Evolutionary conservation across 2,113 vertebrate genomes (phyloP).

Genomic region (Rhegmatorhina hoffmannsi): DNA sequence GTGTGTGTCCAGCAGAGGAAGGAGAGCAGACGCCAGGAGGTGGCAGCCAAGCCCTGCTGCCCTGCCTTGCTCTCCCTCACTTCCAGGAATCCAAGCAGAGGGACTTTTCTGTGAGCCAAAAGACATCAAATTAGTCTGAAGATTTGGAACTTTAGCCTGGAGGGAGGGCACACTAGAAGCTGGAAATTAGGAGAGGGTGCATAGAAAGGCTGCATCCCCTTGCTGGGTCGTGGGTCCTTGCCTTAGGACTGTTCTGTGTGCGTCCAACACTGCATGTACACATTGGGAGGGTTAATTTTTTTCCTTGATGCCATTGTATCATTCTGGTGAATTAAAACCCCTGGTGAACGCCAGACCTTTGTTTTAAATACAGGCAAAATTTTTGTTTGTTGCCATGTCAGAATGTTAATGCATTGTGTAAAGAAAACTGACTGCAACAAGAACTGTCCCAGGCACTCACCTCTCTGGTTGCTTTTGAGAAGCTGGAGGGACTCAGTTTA

Average conservation of each 20-base stretch:
- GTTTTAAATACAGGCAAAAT: neutral
- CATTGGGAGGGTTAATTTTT: neutral
- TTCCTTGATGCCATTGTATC: neutral
- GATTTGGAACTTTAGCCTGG: neutral
- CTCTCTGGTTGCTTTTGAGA: neutral
- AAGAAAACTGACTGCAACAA: neutral
- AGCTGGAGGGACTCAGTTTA: neutral
- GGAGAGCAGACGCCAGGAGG: slow-evolving; percentile 20
- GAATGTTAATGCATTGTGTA: neutral
- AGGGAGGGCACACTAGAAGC: neutral
- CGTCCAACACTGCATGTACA: rapidly evolving
- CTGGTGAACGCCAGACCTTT: neutral
- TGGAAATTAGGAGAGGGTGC: neutral
- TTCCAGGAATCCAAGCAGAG: neutral
- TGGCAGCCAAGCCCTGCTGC: slow-evolving; percentile 38
- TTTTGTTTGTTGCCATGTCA: neutral
- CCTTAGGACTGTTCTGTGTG: neutral
- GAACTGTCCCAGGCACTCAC: neutral
- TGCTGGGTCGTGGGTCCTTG: neutral
- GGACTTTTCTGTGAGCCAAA: neutral
- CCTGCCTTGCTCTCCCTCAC: neutral
- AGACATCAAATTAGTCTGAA: neutral
- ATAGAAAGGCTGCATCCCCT: neutral
- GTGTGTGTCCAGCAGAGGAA: rapidly evolving
- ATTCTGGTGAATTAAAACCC: neutral